Evolutionary conservation across 1,140 invertebrate genomes (phyloP), one percentile per base, ranked within the genome.

Genomic region (Matsumurasca onukii): DNA sequence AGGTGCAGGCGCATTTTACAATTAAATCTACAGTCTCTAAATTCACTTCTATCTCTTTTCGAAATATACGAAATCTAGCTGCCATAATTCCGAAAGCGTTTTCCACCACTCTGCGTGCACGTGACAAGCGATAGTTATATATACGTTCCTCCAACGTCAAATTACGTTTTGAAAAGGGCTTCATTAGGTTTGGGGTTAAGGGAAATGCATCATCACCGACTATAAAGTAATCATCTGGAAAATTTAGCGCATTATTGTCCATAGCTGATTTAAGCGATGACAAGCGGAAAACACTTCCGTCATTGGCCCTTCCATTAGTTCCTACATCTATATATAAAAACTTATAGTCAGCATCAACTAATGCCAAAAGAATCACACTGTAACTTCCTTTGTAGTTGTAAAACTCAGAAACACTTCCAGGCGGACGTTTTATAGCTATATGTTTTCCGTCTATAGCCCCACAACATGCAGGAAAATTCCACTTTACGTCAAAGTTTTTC

Each of bases 391-490:
- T 82, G 63, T 81, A 80, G 67, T 80, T 82, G 49, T 71, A 78
- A 73, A 68, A 82, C 1, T 69, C 45, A 5, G 73, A 73, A 20
- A 79, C 77, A 59, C 72, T 70, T 22, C 73, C 72, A 57, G 65
- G 25, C 12, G 76, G 74, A 25, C 22, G 39, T 51, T 68, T 59
- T 30, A 81, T 77, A n/a, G 59, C 22, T 9, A 81, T 39, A 66
- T 81, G 81, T 66, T 83, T 84, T 3, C 82, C 80, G 74, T 83
- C 81, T 3, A 82, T 68, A 22, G 80, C 74, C 1, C 79, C 80
- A 13, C 78, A 52, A 71, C 75, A 79, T 59, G 76, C 69, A 55
- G 77, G 77, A 70, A 79, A 78, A 67, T 78, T 72, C 75, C 74
- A 76, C 45, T 73, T 59, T 27, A 62, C 49, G 34, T 75, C 34